Evolutionary conservation across 2,113 vertebrate genomes (phyloP).

Genomic region (Dicentrarchus labrax): DNA sequence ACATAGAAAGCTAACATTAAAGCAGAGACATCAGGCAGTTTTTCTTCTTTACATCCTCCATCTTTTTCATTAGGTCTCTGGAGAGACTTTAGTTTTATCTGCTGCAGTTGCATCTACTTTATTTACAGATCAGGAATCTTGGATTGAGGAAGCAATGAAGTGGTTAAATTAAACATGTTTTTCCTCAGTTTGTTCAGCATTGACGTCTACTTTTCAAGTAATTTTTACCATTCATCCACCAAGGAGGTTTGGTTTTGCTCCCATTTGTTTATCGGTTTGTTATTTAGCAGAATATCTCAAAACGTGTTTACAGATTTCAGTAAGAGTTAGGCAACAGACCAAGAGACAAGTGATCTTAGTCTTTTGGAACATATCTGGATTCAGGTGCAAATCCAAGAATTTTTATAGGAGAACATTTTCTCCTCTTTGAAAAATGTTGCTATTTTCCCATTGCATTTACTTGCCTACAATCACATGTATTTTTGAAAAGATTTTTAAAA

Average conservation of each 20-base stretch:
- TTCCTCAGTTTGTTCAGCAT: slow-evolving; percentile 31
- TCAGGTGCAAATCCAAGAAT: neutral
- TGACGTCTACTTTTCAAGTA: neutral
- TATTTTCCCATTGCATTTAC: neutral
- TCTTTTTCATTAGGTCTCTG: neutral
- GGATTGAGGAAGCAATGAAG: slow-evolving; percentile 36
- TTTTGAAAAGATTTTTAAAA: neutral
- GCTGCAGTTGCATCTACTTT: neutral
- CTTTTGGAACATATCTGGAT: neutral
- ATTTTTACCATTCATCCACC: neutral
- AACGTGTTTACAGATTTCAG: neutral
- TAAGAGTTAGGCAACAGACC: neutral
- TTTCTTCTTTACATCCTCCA: neutral
- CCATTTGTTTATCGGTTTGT: slow-evolving; percentile 13
- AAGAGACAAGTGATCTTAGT: neutral
- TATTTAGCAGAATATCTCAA: neutral
- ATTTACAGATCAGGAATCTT: slow-evolving; percentile 35
- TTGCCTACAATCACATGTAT: neutral
- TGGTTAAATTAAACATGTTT: slow-evolving; percentile 42
- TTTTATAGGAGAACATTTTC: neutral
- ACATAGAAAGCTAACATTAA: neutral
- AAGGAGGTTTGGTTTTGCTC: neutral
- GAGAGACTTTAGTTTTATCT: slow-evolving; percentile 19
- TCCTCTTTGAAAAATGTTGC: neutral
- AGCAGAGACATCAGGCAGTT: neutral